Conservation (phyloP, 2,888 invertebrate genomes). For the Malacosoma neustria region DNA sequence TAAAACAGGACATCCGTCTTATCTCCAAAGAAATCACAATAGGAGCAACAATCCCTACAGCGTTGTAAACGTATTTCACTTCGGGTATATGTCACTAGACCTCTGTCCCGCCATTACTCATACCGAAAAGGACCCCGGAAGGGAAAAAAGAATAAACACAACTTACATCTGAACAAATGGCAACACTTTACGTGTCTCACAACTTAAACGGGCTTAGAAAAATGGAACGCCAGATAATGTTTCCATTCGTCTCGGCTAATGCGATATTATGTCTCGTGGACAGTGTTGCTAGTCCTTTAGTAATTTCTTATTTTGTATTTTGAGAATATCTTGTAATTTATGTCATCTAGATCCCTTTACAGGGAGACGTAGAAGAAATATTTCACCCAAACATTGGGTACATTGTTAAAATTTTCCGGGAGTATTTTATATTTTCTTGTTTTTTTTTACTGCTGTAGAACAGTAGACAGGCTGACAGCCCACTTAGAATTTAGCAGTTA, state of each 20-base stretch:
- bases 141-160: conserved; percentile 52
- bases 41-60: conserved; percentile 38
- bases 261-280: conserved; percentile 39
- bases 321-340: conserved; percentile 20
- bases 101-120: conserved; percentile 51
- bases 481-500: too few species aligned
- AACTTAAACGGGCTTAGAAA: conserved; percentile 54
- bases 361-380: too few species aligned
- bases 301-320: conserved; percentile 7
- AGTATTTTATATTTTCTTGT: too few species aligned
- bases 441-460: too few species aligned
- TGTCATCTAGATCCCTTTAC: background rate
- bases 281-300: background rate
- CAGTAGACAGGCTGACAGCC: too few species aligned
- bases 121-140: conserved; percentile 44
- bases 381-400: too few species aligned
- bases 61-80: conserved; percentile 44
- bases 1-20: conserved; percentile 10
- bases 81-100: conserved; percentile 38
- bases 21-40: conserved; percentile 28
- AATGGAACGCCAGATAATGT: conserved; percentile 57
- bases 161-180: conserved; percentile 58
- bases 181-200: conserved; percentile 61
- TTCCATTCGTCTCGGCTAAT: conserved; percentile 52
- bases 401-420: too few species aligned